Conservation (phyloP, 2,888 invertebrate species). For the Nematopogon swammerdamellus region DNA sequence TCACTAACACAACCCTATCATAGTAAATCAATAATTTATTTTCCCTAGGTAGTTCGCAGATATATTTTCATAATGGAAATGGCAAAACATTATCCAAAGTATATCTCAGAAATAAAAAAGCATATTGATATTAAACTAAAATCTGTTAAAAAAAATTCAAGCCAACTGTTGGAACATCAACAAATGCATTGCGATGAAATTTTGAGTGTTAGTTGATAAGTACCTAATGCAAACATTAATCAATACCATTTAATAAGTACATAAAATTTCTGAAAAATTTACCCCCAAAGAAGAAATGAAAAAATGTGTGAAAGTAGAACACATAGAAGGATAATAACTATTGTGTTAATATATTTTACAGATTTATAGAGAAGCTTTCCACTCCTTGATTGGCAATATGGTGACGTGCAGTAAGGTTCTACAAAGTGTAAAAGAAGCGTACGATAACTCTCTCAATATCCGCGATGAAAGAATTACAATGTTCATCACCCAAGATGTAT, state of each 20-base stretch:
- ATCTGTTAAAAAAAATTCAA: slow-evolving; percentile 20
- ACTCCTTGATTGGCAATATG: slow-evolving; percentile 25
- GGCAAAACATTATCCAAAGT: too few relatives aligned
- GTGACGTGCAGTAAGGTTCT: slow-evolving; percentile 33
- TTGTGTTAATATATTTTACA: too few relatives aligned
- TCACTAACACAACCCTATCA: too few relatives aligned
- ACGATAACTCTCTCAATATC: slow-evolving; percentile 32
- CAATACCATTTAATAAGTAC: too few relatives aligned
- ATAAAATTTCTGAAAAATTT: too few relatives aligned
- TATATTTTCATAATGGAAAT: too few relatives aligned
- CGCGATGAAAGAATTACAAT: slow-evolving; percentile 37
- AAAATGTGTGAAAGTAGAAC: too few relatives aligned
- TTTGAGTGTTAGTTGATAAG: slow-evolving; percentile 22
- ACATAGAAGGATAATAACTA: slow-evolving; percentile 3
- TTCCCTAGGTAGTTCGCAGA: too few relatives aligned
- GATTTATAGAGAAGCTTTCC: slow-evolving; percentile 38
- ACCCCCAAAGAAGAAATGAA: too few relatives aligned
- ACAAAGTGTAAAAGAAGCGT: slow-evolving; percentile 31
- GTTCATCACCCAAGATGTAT: slow-evolving; percentile 38
- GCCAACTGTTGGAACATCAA: slow-evolving; percentile 27
- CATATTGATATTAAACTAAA: slow-evolving; percentile 22
- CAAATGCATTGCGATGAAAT: slow-evolving; percentile 30
- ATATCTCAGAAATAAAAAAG: slow-evolving; percentile 28
- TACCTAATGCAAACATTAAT: background rate
- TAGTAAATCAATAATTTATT: too few relatives aligned